Conservation (phyloP, 2,113 vertebrate species). For the Gnathonemus echidnorhynchus region DNA sequence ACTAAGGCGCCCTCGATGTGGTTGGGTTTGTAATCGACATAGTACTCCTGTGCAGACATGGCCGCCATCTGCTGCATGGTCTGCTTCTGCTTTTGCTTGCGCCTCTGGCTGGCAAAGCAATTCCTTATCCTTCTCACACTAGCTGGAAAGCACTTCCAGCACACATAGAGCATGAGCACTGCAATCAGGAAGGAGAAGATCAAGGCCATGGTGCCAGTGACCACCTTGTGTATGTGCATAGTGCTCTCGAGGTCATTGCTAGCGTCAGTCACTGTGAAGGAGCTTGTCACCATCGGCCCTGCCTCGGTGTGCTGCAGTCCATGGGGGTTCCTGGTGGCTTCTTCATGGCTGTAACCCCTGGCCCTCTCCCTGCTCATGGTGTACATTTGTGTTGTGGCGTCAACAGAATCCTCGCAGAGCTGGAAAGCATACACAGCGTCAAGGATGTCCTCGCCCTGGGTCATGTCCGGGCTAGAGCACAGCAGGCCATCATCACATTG, state of each 20-base stretch:
- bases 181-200: conserved; percentile 98
- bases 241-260: conserved; percentile 82
- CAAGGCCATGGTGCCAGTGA: conserved; percentile 97
- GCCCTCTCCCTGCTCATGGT: conserved; percentile 54
- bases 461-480: conserved; percentile 89
- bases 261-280: conserved; percentile 71
- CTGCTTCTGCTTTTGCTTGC: conserved; percentile 98
- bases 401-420: conserved; percentile 76
- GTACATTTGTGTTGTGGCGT: conserved; percentile 66
- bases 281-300: conserved; percentile 65
- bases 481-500: conserved; percentile 87
- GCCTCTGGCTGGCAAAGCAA: conserved; percentile 92
- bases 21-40: conserved; percentile 99
- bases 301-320: conserved; percentile 65
- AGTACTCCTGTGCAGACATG: conserved; percentile 97
- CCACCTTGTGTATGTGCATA: conserved; percentile 97
- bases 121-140: conserved; percentile 91
- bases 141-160: conserved; percentile 98
- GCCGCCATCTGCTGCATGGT: conserved; percentile 99
- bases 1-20: conserved; percentile 97
- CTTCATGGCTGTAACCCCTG: conserved; percentile 51
- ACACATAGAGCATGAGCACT: conserved; percentile 94
- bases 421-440: conserved; percentile 94
- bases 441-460: conserved; percentile 94
- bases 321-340: conserved; percentile 65